Evolutionary conservation across 2,113 vertebrate genomes (phyloP).

Genomic region (Lepidiolamprologus cunningtoni): DNA sequence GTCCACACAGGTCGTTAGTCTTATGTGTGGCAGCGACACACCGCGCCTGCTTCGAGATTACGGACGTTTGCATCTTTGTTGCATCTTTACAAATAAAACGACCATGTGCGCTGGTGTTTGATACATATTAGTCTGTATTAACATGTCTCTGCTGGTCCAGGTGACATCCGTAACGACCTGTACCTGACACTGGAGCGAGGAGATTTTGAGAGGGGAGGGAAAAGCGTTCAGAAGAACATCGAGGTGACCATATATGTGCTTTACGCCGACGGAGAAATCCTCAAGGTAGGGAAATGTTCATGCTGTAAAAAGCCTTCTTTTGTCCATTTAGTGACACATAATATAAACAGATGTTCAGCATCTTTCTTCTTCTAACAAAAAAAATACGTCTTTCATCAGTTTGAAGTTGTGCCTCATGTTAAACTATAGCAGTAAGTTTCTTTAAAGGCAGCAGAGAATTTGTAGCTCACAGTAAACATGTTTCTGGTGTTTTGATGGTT

Average conservation of each 20-base stretch:
- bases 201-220: constrained; percentile 95
- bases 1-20: constrained; percentile 9
- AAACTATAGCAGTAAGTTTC: fast-evolving
- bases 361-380: neutral
- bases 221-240: constrained; percentile 98
- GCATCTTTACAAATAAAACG: fast-evolving
- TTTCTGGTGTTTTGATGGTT: neutral
- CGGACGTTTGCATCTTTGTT: neutral
- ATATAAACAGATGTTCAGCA: fast-evolving
- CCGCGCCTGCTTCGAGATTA: neutral
- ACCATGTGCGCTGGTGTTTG: neutral
- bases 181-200: constrained; percentile 92
- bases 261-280: constrained; percentile 89
- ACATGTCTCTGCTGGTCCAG: constrained; percentile 46
- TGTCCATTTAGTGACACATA: neutral
- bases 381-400: fast-evolving
- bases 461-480: neutral
- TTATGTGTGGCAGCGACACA: neutral
- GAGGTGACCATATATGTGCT: constrained; percentile 92
- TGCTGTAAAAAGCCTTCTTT: fast-evolving
- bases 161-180: constrained; percentile 92
- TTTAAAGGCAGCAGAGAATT: neutral
- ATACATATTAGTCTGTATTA: fast-evolving
- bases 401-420: neutral
- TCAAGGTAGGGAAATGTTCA: constrained; percentile 74